Base-by-base conservation (phyloP, 2,797 vertebrate genomes). In the Microtus obscurus region DNA sequence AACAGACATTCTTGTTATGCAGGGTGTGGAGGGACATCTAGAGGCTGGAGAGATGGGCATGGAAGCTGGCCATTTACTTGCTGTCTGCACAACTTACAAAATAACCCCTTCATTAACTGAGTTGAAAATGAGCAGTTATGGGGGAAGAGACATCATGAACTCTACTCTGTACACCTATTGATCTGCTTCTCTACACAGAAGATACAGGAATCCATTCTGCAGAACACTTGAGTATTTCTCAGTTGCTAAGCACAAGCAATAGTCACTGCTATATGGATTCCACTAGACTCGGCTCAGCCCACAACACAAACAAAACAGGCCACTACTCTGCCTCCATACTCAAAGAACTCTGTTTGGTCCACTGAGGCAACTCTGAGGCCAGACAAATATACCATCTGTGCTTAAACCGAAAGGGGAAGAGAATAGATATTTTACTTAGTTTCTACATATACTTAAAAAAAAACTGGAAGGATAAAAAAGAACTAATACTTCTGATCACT, bases 81-180 rank as follows among this genome's bases (percentile, higher is more conserved):
- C 59, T 81, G 51, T 61, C 76, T 85, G 43, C 87, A 95, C 65
- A 94, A 94, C 43, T 92, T 85, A 95, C 37, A 94, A 92, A 96
- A 95, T 2, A 86, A 94, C 1, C 71, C 37, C 61, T 95, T 90
- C 65, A 45, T 94, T 95, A 90, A 94, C 0, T 85, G 78, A 77
- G 59, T 65, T 90, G 69, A 94, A 95, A 73, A 94, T 83, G 73
- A 92, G 59, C 40, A 76, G 63, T 92, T 95, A 92, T 40, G 25
- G 92, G 23, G 77, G 45, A 89, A 96, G 73, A 85, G 77, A 85
- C 56, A 90, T 53, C 19, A 90, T 71, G 25, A 76, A 73, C 40
- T 71, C 27, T 21, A 88, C 73, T 92, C 74, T 88, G 45, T 59
- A 90, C 7, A 88, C 13, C 89, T 95, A 95, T 56, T 71, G 77